Percentiles rank a stretch among this genome's conserved stretches.
Evolutionary conservation across 2,113 vertebrate genomes (phyloP).

Genomic region (Epinephelus lanceolatus): DNA sequence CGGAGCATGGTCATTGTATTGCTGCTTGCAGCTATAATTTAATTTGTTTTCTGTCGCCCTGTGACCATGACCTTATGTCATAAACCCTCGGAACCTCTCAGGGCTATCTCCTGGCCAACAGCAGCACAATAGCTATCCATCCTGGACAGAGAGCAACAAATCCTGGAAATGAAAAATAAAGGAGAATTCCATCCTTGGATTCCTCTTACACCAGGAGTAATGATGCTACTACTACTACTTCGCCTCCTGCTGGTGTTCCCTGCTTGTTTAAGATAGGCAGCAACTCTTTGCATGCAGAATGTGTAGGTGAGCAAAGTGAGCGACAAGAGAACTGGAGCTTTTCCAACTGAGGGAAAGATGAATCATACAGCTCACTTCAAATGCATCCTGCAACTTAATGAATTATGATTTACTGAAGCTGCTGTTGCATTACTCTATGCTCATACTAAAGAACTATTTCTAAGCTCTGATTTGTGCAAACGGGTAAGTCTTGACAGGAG

Average conservation of each 20-base stretch:
- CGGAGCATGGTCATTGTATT: neutral
- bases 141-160: constrained; percentile 4
- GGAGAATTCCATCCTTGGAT: neutral
- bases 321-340: neutral
- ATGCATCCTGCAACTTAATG: neutral
- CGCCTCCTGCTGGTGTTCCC: neutral
- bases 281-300: neutral
- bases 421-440: neutral
- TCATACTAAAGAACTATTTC: no score
- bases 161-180: constrained; percentile 15
- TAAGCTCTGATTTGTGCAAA: neutral
- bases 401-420: neutral
- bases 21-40: constrained; percentile 38
- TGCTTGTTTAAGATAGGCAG: neutral
- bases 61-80: constrained; percentile 50
- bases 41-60: constrained; percentile 16
- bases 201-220: neutral
- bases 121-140: neutral
- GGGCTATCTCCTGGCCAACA: constrained; percentile 7
- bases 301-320: neutral
- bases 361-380: neutral
- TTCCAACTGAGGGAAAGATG: neutral
- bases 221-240: neutral
- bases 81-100: constrained; percentile 42
- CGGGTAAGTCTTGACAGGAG: neutral